Conservation (phyloP, 2,113 vertebrate species). For the Fregata magnificens region DNA sequence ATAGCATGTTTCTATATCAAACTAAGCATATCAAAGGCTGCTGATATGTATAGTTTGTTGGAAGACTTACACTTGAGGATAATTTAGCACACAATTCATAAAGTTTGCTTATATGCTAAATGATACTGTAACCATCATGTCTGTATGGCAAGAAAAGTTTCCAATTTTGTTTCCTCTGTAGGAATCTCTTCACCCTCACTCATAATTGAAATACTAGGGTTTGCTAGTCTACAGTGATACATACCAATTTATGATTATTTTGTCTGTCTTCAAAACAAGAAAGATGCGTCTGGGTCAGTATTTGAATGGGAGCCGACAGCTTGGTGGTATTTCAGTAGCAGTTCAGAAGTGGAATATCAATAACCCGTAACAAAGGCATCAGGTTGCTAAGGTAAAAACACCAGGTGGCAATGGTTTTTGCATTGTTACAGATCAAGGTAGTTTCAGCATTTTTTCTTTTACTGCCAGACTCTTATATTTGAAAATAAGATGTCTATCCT, state of each 20-base stretch:
- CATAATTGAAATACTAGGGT: neutral
- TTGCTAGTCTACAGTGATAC: neutral
- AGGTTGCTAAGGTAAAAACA: neutral
- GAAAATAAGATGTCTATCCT: neutral
- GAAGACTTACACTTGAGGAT: neutral
- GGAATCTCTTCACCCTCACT: neutral
- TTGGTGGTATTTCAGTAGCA: neutral
- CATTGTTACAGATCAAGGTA: neutral
- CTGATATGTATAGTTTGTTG: neutral
- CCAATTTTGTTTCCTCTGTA: neutral
- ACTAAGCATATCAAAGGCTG: neutral
- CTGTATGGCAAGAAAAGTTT: neutral
- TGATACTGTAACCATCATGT: neutral
- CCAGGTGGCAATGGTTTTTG: neutral
- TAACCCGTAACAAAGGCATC: neutral
- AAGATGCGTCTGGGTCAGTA: neutral
- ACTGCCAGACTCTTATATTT: neutral
- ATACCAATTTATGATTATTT: neutral
- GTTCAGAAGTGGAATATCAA: neutral
- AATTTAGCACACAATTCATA: neutral
- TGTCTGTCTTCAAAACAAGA: neutral
- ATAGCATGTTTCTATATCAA: neutral
- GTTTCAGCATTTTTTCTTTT: neutral
- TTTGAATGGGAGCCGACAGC: neutral
- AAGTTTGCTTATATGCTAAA: neutral